A percentile compares a stretch with the other conserved stretches of the same genome.
Conservation (phyloP, 35 echinoderm and acorn worm genomes). For the Diadema setosum region DNA sequence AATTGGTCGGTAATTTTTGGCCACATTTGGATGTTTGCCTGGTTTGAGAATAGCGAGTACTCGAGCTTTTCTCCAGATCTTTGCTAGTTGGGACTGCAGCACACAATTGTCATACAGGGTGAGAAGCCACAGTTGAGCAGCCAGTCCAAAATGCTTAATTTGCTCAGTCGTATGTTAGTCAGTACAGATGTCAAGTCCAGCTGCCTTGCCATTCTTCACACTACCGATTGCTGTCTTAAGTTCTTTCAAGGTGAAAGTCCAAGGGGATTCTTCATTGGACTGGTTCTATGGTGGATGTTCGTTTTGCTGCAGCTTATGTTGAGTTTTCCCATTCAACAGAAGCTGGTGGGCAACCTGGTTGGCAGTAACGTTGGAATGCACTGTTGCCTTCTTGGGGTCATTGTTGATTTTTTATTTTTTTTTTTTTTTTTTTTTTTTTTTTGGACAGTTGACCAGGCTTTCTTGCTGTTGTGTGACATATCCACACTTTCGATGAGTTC, state of each 20-base stretch:
- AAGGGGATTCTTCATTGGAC: not conserved
- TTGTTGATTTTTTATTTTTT: constrained; percentile 37
- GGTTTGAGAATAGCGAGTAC: constrained; percentile 27
- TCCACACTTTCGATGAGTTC: constrained; percentile 23
- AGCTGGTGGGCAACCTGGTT: constrained; percentile 41
- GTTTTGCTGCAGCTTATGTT: not conserved
- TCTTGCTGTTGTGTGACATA: constrained; percentile 24
- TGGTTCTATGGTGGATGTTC: not conserved
- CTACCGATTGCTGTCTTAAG: not conserved
- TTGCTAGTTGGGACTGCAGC: not conserved
- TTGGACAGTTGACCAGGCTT: constrained; percentile 14
- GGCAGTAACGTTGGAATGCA: constrained; percentile 9
- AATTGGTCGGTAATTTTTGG: constrained; percentile 51
- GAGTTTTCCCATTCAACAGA: not conserved
- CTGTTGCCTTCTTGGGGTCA: constrained; percentile 17
- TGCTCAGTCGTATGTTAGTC: too few species aligned
- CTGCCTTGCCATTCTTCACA: constrained; percentile 22
- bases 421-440: too few species aligned
- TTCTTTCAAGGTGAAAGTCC: not conserved
- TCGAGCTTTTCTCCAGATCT: not conserved
- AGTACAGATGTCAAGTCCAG: not conserved
- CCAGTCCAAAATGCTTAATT: not conserved
- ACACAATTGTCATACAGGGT: not conserved
- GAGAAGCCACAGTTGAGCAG: not conserved
- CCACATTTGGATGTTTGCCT: constrained; percentile 26